Conservation (phyloP, 2,797 vertebrate genomes). For the Zalophus californianus region DNA sequence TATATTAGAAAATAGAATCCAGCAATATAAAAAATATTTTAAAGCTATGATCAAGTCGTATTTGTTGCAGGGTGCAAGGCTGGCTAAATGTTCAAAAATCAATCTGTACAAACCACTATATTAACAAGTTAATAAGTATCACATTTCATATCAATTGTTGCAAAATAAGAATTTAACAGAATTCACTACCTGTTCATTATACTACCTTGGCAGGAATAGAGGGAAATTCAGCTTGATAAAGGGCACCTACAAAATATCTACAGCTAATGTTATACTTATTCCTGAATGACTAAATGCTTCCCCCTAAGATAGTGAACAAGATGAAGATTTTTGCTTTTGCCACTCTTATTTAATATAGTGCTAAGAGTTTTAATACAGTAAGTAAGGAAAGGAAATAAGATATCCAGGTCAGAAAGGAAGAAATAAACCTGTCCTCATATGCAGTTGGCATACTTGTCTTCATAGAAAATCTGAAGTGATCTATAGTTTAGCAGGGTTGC, state of each 20-base stretch:
- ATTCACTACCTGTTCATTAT: neutral
- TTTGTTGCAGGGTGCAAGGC: neutral
- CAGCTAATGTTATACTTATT: neutral
- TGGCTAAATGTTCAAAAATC: neutral
- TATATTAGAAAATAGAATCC: neutral
- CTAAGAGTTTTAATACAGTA: neutral
- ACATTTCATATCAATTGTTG: neutral
- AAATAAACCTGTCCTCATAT: neutral
- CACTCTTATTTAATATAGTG: neutral
- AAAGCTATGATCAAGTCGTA: neutral
- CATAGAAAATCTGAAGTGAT: neutral
- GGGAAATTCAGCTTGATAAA: neutral
- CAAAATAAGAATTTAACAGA: neutral
- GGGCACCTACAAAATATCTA: neutral
- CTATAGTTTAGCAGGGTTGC: neutral
- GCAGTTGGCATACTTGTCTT: neutral
- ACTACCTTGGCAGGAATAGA: neutral
- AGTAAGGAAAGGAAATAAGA: neutral
- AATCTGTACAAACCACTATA: neutral
- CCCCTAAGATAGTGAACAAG: neutral
- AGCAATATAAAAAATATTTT: neutral
- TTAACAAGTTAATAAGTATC: neutral
- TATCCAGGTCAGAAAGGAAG: neutral
- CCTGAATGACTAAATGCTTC: neutral
- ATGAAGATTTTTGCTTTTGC: neutral